Evolutionary conservation across 2,797 vertebrate genomes (phyloP), one percentile per base, ranked within the genome.

Genomic region (Cirrhinus molitorella): DNA sequence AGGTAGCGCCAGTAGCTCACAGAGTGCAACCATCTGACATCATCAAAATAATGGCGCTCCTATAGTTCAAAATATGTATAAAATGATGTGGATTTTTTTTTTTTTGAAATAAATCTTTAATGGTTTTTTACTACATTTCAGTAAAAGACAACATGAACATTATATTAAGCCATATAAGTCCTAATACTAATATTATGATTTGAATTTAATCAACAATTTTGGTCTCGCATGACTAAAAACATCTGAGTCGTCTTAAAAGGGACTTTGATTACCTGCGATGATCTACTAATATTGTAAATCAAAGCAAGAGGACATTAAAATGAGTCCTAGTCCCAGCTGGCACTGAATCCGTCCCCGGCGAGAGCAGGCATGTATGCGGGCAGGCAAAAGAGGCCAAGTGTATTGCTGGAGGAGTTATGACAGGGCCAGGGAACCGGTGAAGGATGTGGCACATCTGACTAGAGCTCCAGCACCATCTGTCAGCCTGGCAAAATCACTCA

Each of bases 401-500:
- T 75, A 59, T 47, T 63, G 17, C 74, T 83, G 51, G 79, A 80
- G 76, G 67, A 85, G 85, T 66, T 79, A 61, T 76, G 86, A 89
- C 83, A 88, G 87, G 85, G 76, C 67, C 79, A 76, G 77, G 59
- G 76, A 83, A 67, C 65, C 73, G 43, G 76, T 90, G 86, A 87
- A 85, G 80, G 86, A 87, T 89, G 85, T 75, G 31, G 55, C 77
- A 81, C 83, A 87, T 90, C 88, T 89, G 87, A 89, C 86, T 87
- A 34, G 57, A 86, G 84, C 81, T 86, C 63, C 84, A 85, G 80
- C 86, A 80, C 89, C 90, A 90, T 90, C 87, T 89, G 87, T 90
- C 83, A 86, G 61, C 76, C 78, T 87, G 81, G 79, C 77, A 49
- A 65, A 87, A 87, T 89, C 85, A 80, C 73, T 89, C 86, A 83